Evolutionary conservation across 2,888 invertebrate genomes (phyloP).

Genomic region (Eurytoma adleriae): DNA sequence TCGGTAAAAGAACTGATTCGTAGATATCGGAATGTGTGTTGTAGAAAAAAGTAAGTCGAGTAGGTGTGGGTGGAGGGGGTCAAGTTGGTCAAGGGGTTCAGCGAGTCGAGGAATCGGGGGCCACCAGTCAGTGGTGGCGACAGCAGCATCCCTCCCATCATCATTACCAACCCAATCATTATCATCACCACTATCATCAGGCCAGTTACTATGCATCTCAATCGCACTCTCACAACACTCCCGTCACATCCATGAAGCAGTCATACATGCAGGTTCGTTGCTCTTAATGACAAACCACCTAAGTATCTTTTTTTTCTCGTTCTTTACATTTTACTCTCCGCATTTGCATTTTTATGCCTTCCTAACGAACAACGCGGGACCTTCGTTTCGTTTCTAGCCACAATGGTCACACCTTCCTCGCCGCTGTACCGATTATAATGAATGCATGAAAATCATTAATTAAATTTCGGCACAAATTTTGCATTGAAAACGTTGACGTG

Average conservation of each 20-base stretch:
- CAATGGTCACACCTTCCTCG: too few relatives aligned
- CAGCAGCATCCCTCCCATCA: constrained; percentile 68
- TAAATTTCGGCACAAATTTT: too few relatives aligned
- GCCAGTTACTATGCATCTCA: constrained; percentile 73
- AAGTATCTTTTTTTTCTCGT: background rate
- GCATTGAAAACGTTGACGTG: too few relatives aligned
- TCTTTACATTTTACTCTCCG: constrained; percentile 7
- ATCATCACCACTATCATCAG: constrained; percentile 71
- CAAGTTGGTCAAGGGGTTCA: constrained; percentile 71
- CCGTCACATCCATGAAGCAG: constrained; percentile 76
- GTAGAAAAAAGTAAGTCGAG: constrained; percentile 75
- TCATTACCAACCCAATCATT: constrained; percentile 66
- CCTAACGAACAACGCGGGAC: too few relatives aligned
- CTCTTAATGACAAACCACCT: too few relatives aligned
- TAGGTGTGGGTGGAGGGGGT: constrained; percentile 72
- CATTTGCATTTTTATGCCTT: too few relatives aligned
- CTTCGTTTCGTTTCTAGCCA: too few relatives aligned
- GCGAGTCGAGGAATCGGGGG: constrained; percentile 68
- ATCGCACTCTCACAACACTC: constrained; percentile 74
- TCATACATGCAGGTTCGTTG: constrained; percentile 76
- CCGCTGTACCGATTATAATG: too few relatives aligned
- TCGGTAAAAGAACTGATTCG: constrained; percentile 14
- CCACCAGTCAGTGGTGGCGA: constrained; percentile 73
- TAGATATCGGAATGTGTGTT: constrained; percentile 60
- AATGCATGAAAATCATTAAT: too few relatives aligned